Evolutionary conservation across 53 echinoderm and acorn worm species (phyloP), one percentile per base, ranked within the genome.

Genomic region (Apostichopus leukothele): DNA sequence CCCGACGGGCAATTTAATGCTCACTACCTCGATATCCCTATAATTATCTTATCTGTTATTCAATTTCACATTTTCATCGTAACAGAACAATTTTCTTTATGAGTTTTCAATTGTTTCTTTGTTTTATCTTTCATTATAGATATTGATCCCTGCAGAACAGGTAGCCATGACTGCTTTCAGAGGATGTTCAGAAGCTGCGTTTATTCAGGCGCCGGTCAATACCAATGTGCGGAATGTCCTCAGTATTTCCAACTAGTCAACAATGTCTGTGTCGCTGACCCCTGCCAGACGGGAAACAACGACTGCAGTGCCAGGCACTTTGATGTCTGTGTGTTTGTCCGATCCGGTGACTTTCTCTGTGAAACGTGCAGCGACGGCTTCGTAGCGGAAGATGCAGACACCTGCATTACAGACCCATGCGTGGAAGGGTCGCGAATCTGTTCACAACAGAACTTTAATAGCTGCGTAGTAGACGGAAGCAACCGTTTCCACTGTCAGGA

Each of bases 401-500:
- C 39, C 13, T 87, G 88, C 75, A 75, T 87, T 21, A 75, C 75
- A 51, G 88, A 87, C 75, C 88, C 88, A 1, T 87, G 88, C 53
- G 5, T 5, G 0, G 88, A 74, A 22, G 88, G 88, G 3, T 51
- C 16, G 23, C 71, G 60, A 18, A 75, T 87, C 74, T 87, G 88
- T 52, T 74, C 54, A 1, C 53, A 52, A 21, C 75, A 87, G 53
- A 52, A 75, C 60, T 87, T 87, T 27, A 75, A 87, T 19, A 74
- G 88, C 16, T 87, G 88, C 51, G 52, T 87, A 6, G 88, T 54
- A 7, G 88, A 87, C 19, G 88, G 88, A 23, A 75, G 21, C 52
- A 87, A 87, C 25, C 52, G 75, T n/a, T 87, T 87, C 73, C 88
- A 87, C 60, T 87, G 88, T 53, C 75, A 87, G 23, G 88, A 75